Percentiles rank a stretch among this genome's conserved stretches.
phyloP scores from a whole-genome alignment of 1,140 invertebrate genomes.

The Ylistrum balloti region DNA sequence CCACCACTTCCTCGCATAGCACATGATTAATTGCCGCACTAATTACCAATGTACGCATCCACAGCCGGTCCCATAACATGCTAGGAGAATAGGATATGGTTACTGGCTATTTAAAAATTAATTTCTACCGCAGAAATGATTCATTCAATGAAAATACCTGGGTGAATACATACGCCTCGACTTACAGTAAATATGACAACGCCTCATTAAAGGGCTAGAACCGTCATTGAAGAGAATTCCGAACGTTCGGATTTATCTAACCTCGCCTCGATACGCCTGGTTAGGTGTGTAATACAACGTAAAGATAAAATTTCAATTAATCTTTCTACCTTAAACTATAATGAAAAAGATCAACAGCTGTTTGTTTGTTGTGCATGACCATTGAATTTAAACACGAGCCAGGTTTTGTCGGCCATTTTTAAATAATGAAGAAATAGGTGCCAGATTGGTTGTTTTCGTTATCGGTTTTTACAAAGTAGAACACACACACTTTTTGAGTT shows the following conservation, averaged over 20 bases:
- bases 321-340: neutral
- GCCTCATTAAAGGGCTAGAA: slow-evolving; percentile 2
- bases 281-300: neutral
- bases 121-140: neutral
- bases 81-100: neutral
- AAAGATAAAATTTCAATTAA: slow-evolving; percentile 40
- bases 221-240: neutral
- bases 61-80: neutral
- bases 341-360: neutral
- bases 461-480: too few relatives aligned
- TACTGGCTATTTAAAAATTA: neutral
- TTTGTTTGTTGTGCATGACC: neutral
- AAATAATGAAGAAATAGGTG: neutral
- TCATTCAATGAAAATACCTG: neutral
- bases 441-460: neutral
- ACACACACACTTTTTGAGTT: too few relatives aligned
- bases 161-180: neutral
- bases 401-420: neutral
- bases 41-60: neutral
- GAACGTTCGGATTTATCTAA: neutral
- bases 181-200: neutral
- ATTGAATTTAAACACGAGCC: neutral
- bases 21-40: neutral
- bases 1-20: too few relatives aligned
- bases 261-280: neutral